Evolutionary conservation across 2,797 vertebrate species (phyloP), one percentile per base, ranked within the genome.

Genomic region (Macropodus opercularis): DNA sequence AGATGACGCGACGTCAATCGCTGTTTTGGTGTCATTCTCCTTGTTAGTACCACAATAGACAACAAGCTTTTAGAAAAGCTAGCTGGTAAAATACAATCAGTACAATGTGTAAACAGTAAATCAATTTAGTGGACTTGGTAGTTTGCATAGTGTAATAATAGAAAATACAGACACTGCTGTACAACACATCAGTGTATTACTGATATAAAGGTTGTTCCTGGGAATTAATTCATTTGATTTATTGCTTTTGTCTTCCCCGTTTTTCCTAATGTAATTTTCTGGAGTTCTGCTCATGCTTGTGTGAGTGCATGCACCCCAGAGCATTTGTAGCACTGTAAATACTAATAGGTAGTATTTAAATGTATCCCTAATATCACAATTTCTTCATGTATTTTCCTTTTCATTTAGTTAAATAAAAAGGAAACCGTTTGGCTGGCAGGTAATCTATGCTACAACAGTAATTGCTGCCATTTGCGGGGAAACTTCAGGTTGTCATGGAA

Each of bases 31-130:
- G n/a, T n/a, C n/a, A n/a, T n/a, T n/a, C n/a, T n/a, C n/a, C 63
- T 55, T 34, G 26, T 59, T 32, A 58, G n/a, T 22, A 60, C 22
- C 38, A 49, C 27, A 23, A 22, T 54, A 49, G 17, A 36, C 40
- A 46, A n/a, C 54, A 27, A 27, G 14, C 6, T 40, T 19, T 59
- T 38, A 49, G 49, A 21, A 10, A 3, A 42, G 23, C 32, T 32
- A 19, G 19, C 31, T 1, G 14, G 8, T 36, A 0, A 40, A 57
- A 46, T 15, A 41, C 2, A 62, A 29, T 4, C 8, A 47, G 17
- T n/a, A n/a, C n/a, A 61, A 53, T 39, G 43, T 2, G 3, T 32
- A 18, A 57, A 58, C 35, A 0, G 5, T 51, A 54, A 52, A 51
- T 35, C 32, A 48, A n/a, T n/a, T n/a, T n/a, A n/a, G n/a, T n/a